Percentiles rank a stretch among this genome's conserved stretches.
Evolutionary conservation across 2,113 vertebrate species (phyloP).

Genomic region (Peromyscus leucopus): DNA sequence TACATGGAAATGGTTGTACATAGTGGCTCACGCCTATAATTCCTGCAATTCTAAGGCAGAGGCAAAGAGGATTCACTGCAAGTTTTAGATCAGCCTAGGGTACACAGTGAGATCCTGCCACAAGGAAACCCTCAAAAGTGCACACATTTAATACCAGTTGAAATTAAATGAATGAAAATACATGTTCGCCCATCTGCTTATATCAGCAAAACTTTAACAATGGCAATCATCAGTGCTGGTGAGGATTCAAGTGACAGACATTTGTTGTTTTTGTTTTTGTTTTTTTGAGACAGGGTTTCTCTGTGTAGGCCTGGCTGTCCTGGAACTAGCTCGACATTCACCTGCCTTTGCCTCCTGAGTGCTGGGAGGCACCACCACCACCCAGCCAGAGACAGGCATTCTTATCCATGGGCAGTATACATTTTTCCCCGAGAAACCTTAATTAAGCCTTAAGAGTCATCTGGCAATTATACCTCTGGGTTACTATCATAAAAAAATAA

Average conservation of each 20-base stretch:
- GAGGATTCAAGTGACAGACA: constrained; percentile 7
- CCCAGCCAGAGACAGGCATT: neutral
- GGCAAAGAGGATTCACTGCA: neutral
- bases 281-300: neutral
- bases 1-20: neutral
- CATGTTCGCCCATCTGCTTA: neutral
- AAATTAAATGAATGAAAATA: constrained; percentile 43
- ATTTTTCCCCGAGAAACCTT: constrained; percentile 48
- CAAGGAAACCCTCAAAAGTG: neutral
- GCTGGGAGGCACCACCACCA: neutral
- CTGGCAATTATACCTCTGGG: constrained; percentile 11
- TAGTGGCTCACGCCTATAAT: neutral
- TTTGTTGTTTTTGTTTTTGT: neutral
- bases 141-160: constrained; percentile 6
- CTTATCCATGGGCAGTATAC: neutral
- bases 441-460: constrained; percentile 23
- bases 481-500: constrained; percentile 60
- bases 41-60: neutral
- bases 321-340: neutral
- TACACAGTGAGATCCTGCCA: neutral
- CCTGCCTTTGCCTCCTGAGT: neutral
- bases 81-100: neutral
- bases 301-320: neutral
- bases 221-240: neutral
- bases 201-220: constrained; percentile 8